Base-by-base conservation (phyloP, 1,140 invertebrate species). In the Agrilus planipennis region DNA sequence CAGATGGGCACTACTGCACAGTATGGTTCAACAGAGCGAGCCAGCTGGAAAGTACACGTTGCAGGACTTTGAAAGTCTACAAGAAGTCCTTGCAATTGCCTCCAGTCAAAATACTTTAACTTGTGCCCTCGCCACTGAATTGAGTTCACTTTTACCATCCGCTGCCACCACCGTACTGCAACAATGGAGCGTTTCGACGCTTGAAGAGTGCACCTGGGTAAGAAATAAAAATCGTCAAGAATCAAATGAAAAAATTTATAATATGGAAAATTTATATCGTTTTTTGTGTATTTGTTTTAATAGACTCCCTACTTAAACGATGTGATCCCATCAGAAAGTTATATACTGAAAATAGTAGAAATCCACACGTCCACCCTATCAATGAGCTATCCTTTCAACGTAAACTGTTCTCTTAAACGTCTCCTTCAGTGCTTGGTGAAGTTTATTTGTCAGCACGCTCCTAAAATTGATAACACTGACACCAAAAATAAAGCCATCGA, bases 311-410 rank as follows among this genome's bases (percentile, higher is more conserved):
- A 79, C 55, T 71, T 76, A 12, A 79, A 76, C 48, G 84, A 90
- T 55, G 77, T 86, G 4, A 80, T 89, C 47, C 85, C 85, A 16
- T 77, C 79, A 0, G 86, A 90, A 56, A 86, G 77, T 51, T 86
- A 84, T 45, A 73, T 88, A 5, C 64, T 80, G 42, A 71, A 71
- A 18, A 68, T 76, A 2, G 67, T 81, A 6, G 69, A 70, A 49
- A 59, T 65, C 16, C 71, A 74, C 41, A 62, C 76, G 9, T 66
- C 66, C 14, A 69, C 70, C 7, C 47, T 80, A 3, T 73, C 76
- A 17, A 66, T 70, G 40, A 68, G 72, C 46, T 57, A 66, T 17
- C 61, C 58, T 2, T 81, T 79, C 51, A 72, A 68, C 5, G 73
- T 81, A 11, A 79, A 78, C 61, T 66, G 73, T 9, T 81, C 79